Conservation (phyloP, 2,797 vertebrate species). For the Silurus lanzhouensis region DNA sequence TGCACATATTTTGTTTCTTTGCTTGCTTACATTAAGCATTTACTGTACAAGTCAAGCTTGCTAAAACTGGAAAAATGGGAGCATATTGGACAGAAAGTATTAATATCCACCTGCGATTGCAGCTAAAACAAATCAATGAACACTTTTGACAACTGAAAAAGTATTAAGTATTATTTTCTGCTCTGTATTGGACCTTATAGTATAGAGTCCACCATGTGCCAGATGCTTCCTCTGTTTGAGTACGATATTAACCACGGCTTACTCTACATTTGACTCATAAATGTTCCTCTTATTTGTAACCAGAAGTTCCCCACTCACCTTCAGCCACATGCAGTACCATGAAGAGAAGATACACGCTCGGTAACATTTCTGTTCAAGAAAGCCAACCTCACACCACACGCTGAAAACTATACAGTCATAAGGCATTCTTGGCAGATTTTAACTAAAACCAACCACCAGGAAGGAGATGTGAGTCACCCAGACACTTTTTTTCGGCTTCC, state of each 20-base stretch:
- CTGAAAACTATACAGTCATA: background rate
- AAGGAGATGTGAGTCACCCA: background rate
- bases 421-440: background rate
- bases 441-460: background rate
- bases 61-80: background rate
- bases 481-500: too few relatives aligned
- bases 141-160: background rate
- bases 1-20: too few relatives aligned
- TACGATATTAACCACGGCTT: background rate
- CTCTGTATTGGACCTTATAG: too few relatives aligned
- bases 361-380: background rate
- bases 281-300: background rate
- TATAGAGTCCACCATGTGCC: too few relatives aligned
- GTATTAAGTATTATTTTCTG: too few relatives aligned
- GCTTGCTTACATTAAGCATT: too few relatives aligned
- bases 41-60: too few relatives aligned
- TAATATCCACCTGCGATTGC: too few relatives aligned
- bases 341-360: conserved; percentile 13
- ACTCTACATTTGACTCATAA: background rate
- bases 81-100: background rate
- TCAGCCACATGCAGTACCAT: conserved; percentile 1
- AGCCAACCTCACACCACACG: background rate
- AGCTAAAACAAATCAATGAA: background rate
- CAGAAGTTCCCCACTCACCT: conserved; percentile 4
- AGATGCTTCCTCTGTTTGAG: background rate